phyloP scores from a whole-genome alignment of 2,113 vertebrate genomes.

The Formicarius rufipectus region DNA sequence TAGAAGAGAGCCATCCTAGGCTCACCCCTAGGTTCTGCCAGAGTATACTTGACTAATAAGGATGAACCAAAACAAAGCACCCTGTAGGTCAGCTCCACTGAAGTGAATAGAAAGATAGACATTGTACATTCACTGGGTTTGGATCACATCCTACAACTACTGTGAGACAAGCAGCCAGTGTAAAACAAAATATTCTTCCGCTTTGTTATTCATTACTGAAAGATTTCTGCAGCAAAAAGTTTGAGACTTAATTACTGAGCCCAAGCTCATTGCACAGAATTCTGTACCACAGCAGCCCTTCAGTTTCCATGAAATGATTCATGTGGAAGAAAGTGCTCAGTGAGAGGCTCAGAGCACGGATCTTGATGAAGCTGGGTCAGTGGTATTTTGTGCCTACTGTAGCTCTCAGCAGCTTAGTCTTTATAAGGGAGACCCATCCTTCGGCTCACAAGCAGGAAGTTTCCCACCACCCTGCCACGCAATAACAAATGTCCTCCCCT shows the following conservation, averaged over 20 bases:
- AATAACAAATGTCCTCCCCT: background rate
- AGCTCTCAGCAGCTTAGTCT: background rate
- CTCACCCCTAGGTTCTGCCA: background rate
- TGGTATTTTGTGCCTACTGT: background rate
- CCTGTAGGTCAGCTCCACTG: background rate
- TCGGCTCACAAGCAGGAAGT: background rate
- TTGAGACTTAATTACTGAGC: conserved; percentile 15
- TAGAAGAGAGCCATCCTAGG: background rate
- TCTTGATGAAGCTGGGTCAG: background rate
- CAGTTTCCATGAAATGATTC: background rate
- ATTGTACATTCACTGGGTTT: background rate
- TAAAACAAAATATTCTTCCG: background rate
- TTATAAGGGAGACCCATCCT: background rate
- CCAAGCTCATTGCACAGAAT: background rate
- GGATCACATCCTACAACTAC: background rate
- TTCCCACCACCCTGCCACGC: background rate
- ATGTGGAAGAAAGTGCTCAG: background rate
- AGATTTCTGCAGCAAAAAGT: background rate
- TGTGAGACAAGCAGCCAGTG: background rate
- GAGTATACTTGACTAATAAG: background rate
- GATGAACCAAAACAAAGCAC: background rate
- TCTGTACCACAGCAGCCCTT: background rate
- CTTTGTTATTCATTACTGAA: background rate
- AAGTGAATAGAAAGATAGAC: background rate
- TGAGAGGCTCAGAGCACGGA: background rate